Percentiles rank a stretch among this genome's conserved stretches.
These are phyloP conservation scores for Tachuris rubrigastra DNA, from an alignment of 2,113 vertebrate species.

Conservation along the genomic window DNA sequence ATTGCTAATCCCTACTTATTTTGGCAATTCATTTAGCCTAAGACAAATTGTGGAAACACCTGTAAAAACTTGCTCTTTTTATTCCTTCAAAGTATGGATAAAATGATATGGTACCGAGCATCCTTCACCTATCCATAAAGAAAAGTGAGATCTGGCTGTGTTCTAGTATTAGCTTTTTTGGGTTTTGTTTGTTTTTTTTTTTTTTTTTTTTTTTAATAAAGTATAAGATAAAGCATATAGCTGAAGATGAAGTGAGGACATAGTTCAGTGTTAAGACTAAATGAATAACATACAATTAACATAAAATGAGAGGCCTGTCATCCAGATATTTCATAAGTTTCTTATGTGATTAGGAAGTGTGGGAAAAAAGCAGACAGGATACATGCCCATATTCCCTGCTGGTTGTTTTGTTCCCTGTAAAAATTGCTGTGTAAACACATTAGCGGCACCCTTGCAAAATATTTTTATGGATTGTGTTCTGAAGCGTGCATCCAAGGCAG, in stretches of 20 bases:
- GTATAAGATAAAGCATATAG: neutral
- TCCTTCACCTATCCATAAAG: neutral
- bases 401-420: neutral
- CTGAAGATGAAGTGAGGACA: neutral
- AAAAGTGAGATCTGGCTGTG: neutral
- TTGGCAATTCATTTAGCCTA: neutral
- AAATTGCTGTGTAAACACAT: neutral
- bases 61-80: neutral
- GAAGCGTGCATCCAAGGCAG: neutral
- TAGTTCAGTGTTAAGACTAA: neutral
- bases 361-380: neutral
- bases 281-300: neutral
- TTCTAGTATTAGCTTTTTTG: neutral
- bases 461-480: neutral
- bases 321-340: neutral
- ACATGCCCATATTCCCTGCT: neutral
- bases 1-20: neutral
- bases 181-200: too few relatives aligned
- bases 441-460: neutral
- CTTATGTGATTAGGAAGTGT: neutral
- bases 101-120: neutral
- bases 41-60: neutral
- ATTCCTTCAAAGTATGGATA: neutral
- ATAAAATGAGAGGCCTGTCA: neutral
- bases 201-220: neutral